Percentiles rank a stretch among this genome's conserved stretches.
phyloP scores from a whole-genome alignment of 2,888 invertebrate species.

The Watsonalla binaria region DNA sequence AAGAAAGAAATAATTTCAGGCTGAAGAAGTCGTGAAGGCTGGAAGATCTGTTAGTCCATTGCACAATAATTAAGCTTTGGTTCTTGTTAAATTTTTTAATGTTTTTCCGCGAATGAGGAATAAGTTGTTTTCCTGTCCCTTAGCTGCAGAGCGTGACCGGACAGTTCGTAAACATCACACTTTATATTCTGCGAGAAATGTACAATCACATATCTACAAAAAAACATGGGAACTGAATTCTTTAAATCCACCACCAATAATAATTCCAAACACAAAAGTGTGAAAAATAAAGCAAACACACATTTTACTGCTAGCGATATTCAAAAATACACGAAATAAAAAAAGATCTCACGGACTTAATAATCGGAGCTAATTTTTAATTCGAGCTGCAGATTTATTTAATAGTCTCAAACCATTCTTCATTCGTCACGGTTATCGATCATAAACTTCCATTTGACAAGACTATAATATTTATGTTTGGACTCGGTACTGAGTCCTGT shows the following conservation, averaged over 20 bases:
- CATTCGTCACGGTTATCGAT: constrained; percentile 48
- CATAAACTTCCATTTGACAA: constrained; percentile 36
- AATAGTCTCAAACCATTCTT: constrained; percentile 54
- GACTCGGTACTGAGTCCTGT: not conserved
- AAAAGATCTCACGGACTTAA: constrained; percentile 53
- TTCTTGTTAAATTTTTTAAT: too few relatives aligned
- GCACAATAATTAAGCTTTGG: too few relatives aligned
- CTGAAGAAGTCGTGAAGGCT: too few relatives aligned
- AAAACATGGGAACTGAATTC: not conserved
- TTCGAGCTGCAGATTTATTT: constrained; percentile 63
- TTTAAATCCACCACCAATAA: not conserved
- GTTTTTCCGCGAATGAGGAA: too few relatives aligned
- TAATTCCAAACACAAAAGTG: not conserved
- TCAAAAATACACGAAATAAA: constrained; percentile 16
- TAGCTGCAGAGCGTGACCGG: too few relatives aligned
- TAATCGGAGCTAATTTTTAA: constrained; percentile 61
- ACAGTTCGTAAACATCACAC: too few relatives aligned
- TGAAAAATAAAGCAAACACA: constrained; percentile 13
- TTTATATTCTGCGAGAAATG: too few relatives aligned
- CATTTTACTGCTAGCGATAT: constrained; percentile 17
- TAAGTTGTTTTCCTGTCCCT: too few relatives aligned
- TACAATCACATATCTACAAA: too few relatives aligned
- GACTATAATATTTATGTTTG: constrained; percentile 5
- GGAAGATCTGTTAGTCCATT: too few relatives aligned
- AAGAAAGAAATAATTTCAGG: too few relatives aligned